These are phyloP conservation scores for Micronycteris hirsuta DNA, from an alignment of 2,113 vertebrate species.

Conservation along the genomic window DNA sequence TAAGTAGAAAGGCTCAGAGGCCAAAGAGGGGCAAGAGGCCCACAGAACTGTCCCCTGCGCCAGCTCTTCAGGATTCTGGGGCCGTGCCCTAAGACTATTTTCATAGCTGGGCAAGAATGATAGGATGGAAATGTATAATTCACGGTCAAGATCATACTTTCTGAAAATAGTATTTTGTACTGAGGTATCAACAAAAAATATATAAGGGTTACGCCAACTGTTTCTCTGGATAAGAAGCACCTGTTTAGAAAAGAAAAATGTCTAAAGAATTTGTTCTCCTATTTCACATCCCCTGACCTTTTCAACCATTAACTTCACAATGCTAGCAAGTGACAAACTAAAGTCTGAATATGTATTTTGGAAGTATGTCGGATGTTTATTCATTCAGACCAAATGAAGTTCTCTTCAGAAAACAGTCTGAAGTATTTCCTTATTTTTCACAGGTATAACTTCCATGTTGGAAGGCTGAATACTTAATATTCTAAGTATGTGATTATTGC, in stretches of 20 bases:
- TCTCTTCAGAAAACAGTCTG: background rate
- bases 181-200: conserved; percentile 27
- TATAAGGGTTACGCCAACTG: conserved; percentile 55
- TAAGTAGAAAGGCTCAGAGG: conserved; percentile 55
- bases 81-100: background rate
- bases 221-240: conserved; percentile 40
- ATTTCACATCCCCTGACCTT: conserved; percentile 62
- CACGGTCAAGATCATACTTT: conserved; percentile 17
- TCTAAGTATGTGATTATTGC: background rate
- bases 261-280: conserved; percentile 62
- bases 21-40: conserved; percentile 36
- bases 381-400: conserved; percentile 15
- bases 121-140: conserved; percentile 34
- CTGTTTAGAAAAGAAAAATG: conserved; percentile 40
- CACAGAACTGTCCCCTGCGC: background rate
- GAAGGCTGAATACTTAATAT: background rate
- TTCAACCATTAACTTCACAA: background rate
- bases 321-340: background rate
- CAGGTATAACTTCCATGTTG: background rate
- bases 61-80: conserved; percentile 23
- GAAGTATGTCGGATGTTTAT: background rate
- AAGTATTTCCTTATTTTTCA: background rate
- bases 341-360: conserved; percentile 17
- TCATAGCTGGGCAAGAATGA: conserved; percentile 33
- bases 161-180: conserved; percentile 64